Conservation (phyloP, 2,797 vertebrate species). For the Myripristis jacobus region DNA sequence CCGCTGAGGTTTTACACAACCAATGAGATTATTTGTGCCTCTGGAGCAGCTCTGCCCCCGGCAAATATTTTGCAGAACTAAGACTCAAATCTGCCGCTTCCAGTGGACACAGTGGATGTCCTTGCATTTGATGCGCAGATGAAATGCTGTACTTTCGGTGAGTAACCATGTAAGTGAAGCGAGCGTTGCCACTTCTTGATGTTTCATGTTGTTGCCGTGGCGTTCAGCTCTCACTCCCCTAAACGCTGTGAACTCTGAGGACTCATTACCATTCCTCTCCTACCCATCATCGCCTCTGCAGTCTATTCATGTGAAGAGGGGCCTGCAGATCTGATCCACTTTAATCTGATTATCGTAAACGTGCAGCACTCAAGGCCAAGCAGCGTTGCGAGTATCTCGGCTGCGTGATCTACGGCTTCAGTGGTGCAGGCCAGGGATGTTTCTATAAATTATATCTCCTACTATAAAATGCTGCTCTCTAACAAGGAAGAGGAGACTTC, state of each 20-base stretch:
- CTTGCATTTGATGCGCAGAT: no score
- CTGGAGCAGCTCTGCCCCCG: no score
- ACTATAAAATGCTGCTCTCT: conserved; percentile 5
- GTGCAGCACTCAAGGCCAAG: conserved; percentile 5
- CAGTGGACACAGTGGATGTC: no score
- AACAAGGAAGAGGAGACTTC: not conserved
- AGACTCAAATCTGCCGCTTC: no score
- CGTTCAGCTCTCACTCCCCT: conserved; percentile 22
- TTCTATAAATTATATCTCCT: conserved; percentile 17
- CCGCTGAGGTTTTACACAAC: no score
- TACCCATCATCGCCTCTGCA: conserved; percentile 36
- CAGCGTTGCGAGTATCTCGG: conserved; percentile 6
- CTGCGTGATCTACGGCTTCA: conserved; percentile 1
- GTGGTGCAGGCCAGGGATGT: conserved; percentile 10
- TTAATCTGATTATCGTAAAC: conserved; percentile 65
- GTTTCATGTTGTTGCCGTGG: conserved; percentile 38
- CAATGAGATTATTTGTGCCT: no score
- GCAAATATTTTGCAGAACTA: no score
- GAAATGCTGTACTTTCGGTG: no score
- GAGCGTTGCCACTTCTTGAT: conserved; percentile 9
- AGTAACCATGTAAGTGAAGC: no score
- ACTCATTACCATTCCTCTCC: conserved; percentile 72
- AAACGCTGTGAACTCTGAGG: conserved; percentile 34
- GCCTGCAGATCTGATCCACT: conserved; percentile 58
- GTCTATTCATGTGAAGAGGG: conserved; percentile 63